A percentile compares a stretch with the other conserved stretches of the same genome.
These are phyloP conservation scores for Saguinus imperator DNA, from an alignment of 2,113 vertebrate species.

Conservation along the genomic window DNA sequence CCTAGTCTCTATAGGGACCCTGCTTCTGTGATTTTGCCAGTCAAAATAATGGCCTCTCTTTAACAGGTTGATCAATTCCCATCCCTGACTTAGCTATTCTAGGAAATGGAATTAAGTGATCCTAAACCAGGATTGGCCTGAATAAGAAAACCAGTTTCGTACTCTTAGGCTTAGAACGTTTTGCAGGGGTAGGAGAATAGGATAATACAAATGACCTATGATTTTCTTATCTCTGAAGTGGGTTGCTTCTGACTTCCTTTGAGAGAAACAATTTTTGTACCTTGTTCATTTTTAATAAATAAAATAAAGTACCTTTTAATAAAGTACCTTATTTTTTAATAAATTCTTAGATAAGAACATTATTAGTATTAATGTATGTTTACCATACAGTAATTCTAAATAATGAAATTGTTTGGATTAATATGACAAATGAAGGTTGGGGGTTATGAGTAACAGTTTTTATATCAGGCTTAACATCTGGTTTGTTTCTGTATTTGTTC, in stretches of 20 bases:
- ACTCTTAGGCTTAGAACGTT: background rate
- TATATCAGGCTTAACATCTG: conserved; percentile 35
- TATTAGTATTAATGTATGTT: background rate
- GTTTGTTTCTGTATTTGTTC: conserved; percentile 18
- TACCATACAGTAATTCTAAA: background rate
- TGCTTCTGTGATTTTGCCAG: background rate
- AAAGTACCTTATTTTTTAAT: background rate
- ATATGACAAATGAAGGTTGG: background rate
- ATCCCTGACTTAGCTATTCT: background rate
- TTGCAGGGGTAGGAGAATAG: background rate
- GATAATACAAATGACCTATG: background rate
- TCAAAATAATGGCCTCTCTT: background rate
- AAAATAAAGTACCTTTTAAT: background rate
- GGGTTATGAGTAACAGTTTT: background rate
- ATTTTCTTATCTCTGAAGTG: background rate
- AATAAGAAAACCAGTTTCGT: background rate
- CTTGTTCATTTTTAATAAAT: background rate
- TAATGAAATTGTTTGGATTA: background rate
- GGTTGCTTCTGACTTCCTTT: background rate
- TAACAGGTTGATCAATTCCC: background rate
- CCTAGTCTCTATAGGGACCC: background rate
- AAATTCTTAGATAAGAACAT: background rate
- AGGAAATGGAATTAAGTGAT: background rate
- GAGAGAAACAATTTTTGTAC: conserved; percentile 1
- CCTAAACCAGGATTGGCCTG: background rate